Conservation (phyloP, 1,140 invertebrate species). For the Pseudachorutes palmiensis region DNA sequence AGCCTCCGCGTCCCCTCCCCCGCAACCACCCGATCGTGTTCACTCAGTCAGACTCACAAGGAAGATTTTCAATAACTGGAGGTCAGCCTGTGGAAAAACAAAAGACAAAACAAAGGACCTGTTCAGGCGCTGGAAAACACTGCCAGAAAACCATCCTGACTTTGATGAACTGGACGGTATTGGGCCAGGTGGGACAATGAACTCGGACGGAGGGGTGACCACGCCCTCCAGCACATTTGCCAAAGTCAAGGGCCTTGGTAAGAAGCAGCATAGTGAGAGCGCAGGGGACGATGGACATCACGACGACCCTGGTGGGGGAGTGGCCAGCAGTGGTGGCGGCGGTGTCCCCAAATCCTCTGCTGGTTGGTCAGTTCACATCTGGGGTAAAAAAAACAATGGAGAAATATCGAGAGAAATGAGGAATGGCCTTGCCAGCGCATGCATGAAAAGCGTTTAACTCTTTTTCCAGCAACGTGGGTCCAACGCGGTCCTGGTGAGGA, state of each 20-base stretch:
- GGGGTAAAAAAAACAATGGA: constrained; percentile 24
- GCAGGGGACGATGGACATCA: not conserved
- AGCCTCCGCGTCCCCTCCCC: constrained; percentile 14
- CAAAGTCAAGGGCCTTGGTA: not conserved
- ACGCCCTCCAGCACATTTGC: not conserved
- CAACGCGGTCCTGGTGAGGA: constrained; percentile 56
- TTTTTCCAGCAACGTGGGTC: constrained; percentile 56
- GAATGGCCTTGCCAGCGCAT: too few relatives aligned
- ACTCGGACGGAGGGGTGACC: not conserved
- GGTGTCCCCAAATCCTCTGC: constrained; percentile 24
- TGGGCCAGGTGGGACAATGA: constrained; percentile 12
- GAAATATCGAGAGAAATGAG: not conserved
- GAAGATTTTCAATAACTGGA: constrained; percentile 37
- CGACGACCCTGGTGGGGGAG: not conserved
- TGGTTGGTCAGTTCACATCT: constrained; percentile 38
- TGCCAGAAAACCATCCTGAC: constrained; percentile 37
- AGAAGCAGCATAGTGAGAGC: not conserved
- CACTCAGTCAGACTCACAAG: constrained; percentile 30
- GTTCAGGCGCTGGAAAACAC: constrained; percentile 36
- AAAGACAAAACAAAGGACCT: constrained; percentile 37
- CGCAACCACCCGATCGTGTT: constrained; percentile 23
- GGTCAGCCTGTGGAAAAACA: constrained; percentile 36
- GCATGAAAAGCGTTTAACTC: not conserved
- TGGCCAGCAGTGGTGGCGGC: not conserved
- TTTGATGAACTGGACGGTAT: constrained; percentile 22